Percentiles rank a stretch among this genome's conserved stretches.
phyloP scores from a whole-genome alignment of 2,113 vertebrate species.

The Crotalus helleri region DNA sequence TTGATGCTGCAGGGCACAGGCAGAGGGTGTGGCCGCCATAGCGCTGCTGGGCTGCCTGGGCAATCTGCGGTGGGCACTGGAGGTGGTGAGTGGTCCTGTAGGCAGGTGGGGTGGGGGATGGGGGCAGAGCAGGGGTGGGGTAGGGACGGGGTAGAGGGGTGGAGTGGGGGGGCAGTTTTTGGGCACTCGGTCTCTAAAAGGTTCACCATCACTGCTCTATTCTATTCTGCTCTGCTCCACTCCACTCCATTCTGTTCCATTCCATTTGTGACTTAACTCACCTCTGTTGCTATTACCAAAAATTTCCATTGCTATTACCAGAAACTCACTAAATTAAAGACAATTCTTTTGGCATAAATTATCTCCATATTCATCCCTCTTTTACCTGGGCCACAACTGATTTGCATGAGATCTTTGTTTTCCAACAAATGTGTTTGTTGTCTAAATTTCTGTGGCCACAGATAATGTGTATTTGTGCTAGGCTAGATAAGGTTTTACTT shows the following conservation, averaged over 20 bases:
- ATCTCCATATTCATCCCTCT: background rate
- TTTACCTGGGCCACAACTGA: constrained; percentile 21
- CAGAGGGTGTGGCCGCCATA: no score
- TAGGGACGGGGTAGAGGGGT: no score
- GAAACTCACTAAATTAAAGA: constrained; percentile 21
- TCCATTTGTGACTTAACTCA: background rate
- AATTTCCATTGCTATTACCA: background rate
- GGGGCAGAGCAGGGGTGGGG: no score
- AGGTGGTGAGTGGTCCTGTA: no score
- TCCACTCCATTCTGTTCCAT: no score
- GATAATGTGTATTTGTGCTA: constrained; percentile 40
- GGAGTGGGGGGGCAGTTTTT: no score
- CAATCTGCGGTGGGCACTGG: no score
- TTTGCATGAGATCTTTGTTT: background rate
- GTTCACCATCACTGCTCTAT: no score
- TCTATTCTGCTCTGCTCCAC: accelerated
- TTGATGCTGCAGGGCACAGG: no score
- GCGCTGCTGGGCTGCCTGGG: no score
- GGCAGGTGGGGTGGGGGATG: no score
- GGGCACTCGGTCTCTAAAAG: no score
- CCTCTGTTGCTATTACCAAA: background rate
- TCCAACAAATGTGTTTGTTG: constrained; percentile 25
- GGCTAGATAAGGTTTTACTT: constrained; percentile 17
- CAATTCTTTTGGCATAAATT: constrained; percentile 1
- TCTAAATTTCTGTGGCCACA: constrained; percentile 17